A percentile compares a stretch with the other conserved stretches of the same genome.
Conservation (phyloP, 2,113 vertebrate species). For the Craseonycteris thonglongyai region DNA sequence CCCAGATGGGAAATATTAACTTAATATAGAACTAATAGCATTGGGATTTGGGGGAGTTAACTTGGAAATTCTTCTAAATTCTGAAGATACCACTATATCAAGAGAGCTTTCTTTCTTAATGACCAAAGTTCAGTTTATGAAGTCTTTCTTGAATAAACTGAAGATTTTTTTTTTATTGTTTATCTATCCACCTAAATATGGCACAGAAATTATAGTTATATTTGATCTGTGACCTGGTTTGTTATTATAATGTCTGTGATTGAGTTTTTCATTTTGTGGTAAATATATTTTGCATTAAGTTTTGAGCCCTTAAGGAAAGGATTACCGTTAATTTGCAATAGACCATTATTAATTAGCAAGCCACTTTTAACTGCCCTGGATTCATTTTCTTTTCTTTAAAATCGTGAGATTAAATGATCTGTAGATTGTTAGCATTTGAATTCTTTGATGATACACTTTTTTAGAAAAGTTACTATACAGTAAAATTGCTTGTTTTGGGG, state of each 20-base stretch:
- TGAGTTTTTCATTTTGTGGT: constrained; percentile 1
- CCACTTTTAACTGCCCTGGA: not conserved
- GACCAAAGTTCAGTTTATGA: not conserved
- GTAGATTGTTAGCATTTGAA: not conserved
- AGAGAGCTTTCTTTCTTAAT: not conserved
- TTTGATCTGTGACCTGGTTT: not conserved
- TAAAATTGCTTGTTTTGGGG: not conserved
- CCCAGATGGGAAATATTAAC: not conserved
- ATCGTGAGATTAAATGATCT: not conserved
- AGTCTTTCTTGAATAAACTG: not conserved
- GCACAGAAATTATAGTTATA: not conserved
- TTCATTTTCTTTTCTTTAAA: not conserved
- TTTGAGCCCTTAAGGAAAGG: not conserved
- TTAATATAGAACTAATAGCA: not conserved
- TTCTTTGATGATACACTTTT: not conserved
- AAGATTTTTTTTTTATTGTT: constrained; percentile 14
- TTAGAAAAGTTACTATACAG: not conserved
- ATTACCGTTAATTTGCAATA: not conserved
- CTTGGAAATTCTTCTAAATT: not conserved
- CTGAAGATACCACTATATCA: not conserved
- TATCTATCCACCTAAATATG: not conserved
- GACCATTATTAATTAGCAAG: not conserved
- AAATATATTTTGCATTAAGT: not conserved
- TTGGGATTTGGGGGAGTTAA: not conserved
- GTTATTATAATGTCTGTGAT: not conserved